Evolutionary conservation across 2,888 invertebrate genomes (phyloP).

Genomic region (Drosophila setosimentum): DNA sequence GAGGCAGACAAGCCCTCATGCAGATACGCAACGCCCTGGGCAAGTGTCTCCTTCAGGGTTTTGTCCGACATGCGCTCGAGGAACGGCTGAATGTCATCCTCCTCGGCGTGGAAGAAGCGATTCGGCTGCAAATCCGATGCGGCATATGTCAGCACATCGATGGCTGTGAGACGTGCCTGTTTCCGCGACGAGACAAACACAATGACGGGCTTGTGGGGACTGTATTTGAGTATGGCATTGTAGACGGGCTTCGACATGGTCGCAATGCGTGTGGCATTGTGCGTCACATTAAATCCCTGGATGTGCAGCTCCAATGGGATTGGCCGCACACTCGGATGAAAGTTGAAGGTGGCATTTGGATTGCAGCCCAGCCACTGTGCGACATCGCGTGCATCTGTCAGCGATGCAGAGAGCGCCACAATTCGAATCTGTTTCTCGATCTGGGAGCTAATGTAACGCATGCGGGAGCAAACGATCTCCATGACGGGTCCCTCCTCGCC

Average conservation of each 20-base stretch:
- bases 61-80: conserved; percentile 95
- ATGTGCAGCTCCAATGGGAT: conserved; percentile 98
- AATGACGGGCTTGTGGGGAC: conserved; percentile 93
- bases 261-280: conserved; percentile 97
- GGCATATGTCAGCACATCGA: conserved; percentile 97
- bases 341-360: conserved; percentile 97
- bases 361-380: conserved; percentile 98
- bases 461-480: conserved; percentile 96
- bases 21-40: conserved; percentile 98
- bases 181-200: conserved; percentile 97
- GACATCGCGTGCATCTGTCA: conserved; percentile 97
- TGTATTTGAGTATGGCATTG: conserved; percentile 94
- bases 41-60: conserved; percentile 95
- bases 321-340: conserved; percentile 98
- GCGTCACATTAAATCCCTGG: conserved; percentile 98
- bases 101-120: conserved; percentile 95
- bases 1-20: conserved; percentile 96
- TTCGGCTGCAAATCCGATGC: conserved; percentile 95
- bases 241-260: conserved; percentile 99
- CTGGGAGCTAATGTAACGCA: conserved; percentile 98
- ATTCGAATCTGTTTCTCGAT: conserved; percentile 95
- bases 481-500: conserved; percentile 97
- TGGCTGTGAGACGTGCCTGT: conserved; percentile 96
- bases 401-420: conserved; percentile 95
- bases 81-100: conserved; percentile 95